A percentile compares a stretch with the other conserved stretches of the same genome.
Conservation (phyloP, 1,140 invertebrate genomes). For the Pseudomyrmex flavicornis region DNA sequence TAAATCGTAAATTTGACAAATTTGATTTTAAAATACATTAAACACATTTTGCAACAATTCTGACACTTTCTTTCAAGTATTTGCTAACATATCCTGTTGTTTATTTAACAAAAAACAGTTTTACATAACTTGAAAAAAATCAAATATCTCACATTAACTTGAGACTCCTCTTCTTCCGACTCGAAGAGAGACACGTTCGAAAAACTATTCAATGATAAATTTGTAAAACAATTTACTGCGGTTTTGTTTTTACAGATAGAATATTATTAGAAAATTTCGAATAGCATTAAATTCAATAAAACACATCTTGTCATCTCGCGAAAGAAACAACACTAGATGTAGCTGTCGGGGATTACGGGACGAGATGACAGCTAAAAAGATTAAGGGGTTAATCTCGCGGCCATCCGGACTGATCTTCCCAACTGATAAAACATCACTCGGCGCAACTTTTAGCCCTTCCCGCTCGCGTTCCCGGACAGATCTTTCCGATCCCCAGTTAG, state of each 20-base stretch:
- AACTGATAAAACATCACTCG: conserved; percentile 59
- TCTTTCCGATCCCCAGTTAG: conserved; percentile 65
- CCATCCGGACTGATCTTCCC: conserved; percentile 10
- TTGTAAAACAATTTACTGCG: not conserved
- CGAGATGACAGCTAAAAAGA: conserved; percentile 62
- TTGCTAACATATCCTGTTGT: too few relatives aligned
- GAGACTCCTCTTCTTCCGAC: not conserved
- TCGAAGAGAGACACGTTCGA: not conserved
- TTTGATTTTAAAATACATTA: too few relatives aligned
- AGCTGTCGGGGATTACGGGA: conserved; percentile 13
- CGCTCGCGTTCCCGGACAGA: conserved; percentile 35
- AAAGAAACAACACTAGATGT: not conserved
- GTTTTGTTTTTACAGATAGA: not conserved
- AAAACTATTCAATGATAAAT: not conserved
- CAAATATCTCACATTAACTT: not conserved
- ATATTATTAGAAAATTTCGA: not conserved
- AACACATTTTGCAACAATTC: too few relatives aligned
- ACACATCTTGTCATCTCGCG: not conserved
- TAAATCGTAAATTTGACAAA: too few relatives aligned
- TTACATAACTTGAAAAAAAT: not conserved
- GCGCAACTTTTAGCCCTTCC: conserved; percentile 28
- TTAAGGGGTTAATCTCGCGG: conserved; percentile 57
- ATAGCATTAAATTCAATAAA: not conserved
- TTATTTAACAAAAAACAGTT: too few relatives aligned
- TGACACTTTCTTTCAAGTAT: too few relatives aligned